Evolutionary conservation across 1,140 invertebrate species (phyloP).

Genomic region (Calycopis cecrops): DNA sequence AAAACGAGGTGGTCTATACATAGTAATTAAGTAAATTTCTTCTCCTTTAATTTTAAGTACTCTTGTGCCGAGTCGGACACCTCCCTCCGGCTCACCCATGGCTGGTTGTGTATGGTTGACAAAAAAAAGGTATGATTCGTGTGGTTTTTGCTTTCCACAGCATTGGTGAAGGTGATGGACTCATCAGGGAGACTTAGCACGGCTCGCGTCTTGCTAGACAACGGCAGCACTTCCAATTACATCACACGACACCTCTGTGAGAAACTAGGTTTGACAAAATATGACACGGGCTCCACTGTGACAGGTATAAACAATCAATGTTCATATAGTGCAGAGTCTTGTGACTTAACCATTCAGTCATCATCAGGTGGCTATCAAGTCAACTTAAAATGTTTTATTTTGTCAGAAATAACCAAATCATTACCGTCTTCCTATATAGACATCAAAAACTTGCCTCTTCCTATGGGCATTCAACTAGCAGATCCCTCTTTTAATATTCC

Average conservation of each 20-base stretch:
- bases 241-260: slow-evolving; percentile 22
- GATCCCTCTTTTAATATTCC: too few species aligned
- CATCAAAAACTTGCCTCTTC: slow-evolving; percentile 14
- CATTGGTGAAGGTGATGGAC: slow-evolving; percentile 27
- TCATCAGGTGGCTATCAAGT: slow-evolving; percentile 23
- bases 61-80: too few species aligned
- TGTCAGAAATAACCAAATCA: slow-evolving; percentile 32
- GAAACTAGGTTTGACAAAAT: slow-evolving; percentile 14
- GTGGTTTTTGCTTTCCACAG: slow-evolving; percentile 38
- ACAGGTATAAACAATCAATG: slow-evolving; percentile 18
- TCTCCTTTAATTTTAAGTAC: too few species aligned
- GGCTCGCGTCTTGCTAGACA: slow-evolving; percentile 28
- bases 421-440: slow-evolving; percentile 19
- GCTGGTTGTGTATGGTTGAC: too few species aligned
- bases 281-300: neutral
- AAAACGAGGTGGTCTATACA: too few species aligned
- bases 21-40: too few species aligned
- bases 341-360: slow-evolving; percentile 28
- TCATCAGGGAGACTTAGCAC: slow-evolving; percentile 9
- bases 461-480: slow-evolving; percentile 17
- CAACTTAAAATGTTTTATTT: slow-evolving; percentile 30
- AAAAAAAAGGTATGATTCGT: too few species aligned
- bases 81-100: too few species aligned
- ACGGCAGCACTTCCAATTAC: slow-evolving; percentile 27
- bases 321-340: slow-evolving; percentile 31